Evolutionary conservation across 2,797 vertebrate species (phyloP), one percentile per base, ranked within the genome.

Genomic region (Xenentodon cancila): DNA sequence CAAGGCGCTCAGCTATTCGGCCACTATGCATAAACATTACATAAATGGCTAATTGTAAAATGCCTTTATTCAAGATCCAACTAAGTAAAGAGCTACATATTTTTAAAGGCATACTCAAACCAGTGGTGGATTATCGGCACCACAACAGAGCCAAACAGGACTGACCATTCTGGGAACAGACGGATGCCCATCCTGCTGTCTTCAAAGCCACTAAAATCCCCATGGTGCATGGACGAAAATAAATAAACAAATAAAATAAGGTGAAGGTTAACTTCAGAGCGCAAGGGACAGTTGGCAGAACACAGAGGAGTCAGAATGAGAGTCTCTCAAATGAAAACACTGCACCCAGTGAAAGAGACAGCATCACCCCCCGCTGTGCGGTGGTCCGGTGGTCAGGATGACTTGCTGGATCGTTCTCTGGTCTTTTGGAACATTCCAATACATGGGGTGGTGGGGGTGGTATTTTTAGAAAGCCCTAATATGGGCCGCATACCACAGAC

Each of bases 401-500:
- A 87, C 88, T 91, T 73, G 85, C 88, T 88, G 82, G 74, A 91
- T 92, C 86, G 88, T 93, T 92, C 90, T 91, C 85, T 87, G 90
- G 90, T 86, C 88, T 93, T 93, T 93, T 79, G 85, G 90, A 94
- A 94, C 93, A 94, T 95, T 95, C 93, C 93, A 88, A 92, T 93
- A 93, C 84, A 82, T 90, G 88, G 92, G 92, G 87, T 88, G 78
- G 92, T 92, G 91, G 91, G 92, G 92, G 77, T 80, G 90, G 85
- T 95, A 95, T 95, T 93, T 95, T 95, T 94, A 95, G 93, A 93
- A 94, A 93, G 89, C 87, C 92, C 93, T 94, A 95, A 94, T 94
- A 95, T 94, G 94, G 92, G 87, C 91, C 89, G 83, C 93, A 95
- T 94, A 95, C 94, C 94, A 94, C 94, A 94, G 92, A 93, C 93